Evolutionary conservation across 1,140 invertebrate species (phyloP), one percentile per base, ranked within the genome.

Genomic region (Megalonaias nervosa): DNA sequence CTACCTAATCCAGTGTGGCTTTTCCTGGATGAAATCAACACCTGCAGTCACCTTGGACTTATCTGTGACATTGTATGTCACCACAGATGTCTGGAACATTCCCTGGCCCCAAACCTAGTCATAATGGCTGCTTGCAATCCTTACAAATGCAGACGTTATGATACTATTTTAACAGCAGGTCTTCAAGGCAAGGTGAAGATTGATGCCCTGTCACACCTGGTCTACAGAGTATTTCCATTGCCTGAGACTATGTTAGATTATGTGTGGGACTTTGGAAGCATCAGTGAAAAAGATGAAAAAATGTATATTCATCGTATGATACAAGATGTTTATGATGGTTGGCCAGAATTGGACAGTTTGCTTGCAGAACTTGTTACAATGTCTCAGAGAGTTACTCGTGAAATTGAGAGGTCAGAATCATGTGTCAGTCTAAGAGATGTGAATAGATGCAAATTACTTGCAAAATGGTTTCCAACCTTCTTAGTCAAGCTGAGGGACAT

Each of bases 361-460:
- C 58, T 84, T 55, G 58, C 62, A 15, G 58, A 75, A 23, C 62
- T 81, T 16, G 48, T 84, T 13, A 62, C 61, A 6, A 64, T 66
- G 48, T 85, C 84, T 21, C 85, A 86, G 59, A 56, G 67, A 1
- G 82, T 84, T 74, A 78, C 84, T 1, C 21, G 81, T 62, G 19
- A 71, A 26, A 55, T 55, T 19, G 82, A 84, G 57, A 26, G 73
- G 26, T 71, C 60, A 48, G 61, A 68, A 12, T 81, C 77, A 48
- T 75, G 75, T 78, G 84, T 86, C 1, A 86, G 85, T 71, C 71
- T 86, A 48, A 77, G 85, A n/a, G 85, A 86, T 80, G 78, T 86
- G 11, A 69, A 81, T 15, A 65, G 85, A 60, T 82, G 84, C 69
- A 81, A 67, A 66, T 65, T 61, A 72, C 66, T 87, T 11, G 73